These are phyloP conservation scores for Hemicrepidius hirtus DNA, from an alignment of 2,888 invertebrate species.

Conservation along the genomic window DNA sequence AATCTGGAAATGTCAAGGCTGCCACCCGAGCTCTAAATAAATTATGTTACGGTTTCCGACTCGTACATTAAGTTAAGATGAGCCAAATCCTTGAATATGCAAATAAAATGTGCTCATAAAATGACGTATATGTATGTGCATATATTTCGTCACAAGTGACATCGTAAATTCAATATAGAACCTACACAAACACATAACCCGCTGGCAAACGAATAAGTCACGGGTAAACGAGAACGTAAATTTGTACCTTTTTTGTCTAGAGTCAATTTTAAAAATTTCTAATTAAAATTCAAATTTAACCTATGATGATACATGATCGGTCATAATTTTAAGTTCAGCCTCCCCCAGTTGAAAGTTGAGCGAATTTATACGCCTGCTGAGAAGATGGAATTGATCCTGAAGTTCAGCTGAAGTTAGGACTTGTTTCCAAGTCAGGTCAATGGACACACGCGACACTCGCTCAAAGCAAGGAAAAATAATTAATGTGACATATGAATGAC, in stretches of 20 bases:
- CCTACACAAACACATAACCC: constrained; percentile 34
- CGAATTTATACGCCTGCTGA: constrained; percentile 2
- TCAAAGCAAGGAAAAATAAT: constrained; percentile 54
- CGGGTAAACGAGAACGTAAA: constrained; percentile 25
- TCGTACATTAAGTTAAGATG: constrained; percentile 24
- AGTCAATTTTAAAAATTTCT: constrained; percentile 25
- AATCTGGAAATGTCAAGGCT: constrained; percentile 35
- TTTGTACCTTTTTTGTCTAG: neutral
- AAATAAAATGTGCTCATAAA: constrained; percentile 21
- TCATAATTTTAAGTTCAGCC: constrained; percentile 25
- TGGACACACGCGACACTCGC: constrained; percentile 53
- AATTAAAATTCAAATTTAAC: constrained; percentile 39
- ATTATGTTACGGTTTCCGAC: constrained; percentile 38
- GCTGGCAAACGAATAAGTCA: constrained; percentile 35
- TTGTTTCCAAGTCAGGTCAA: constrained; percentile 46
- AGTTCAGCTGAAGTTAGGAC: constrained; percentile 33
- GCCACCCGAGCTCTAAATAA: constrained; percentile 23
- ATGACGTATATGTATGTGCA: neutral
- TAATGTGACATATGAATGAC: constrained; percentile 59
- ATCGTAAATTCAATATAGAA: constrained; percentile 26
- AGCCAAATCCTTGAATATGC: constrained; percentile 24
- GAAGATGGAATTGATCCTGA: constrained; percentile 7
- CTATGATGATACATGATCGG: constrained; percentile 31
- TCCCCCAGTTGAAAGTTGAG: neutral
- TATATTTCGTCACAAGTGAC: constrained; percentile 24